Evolutionary conservation across 1,140 invertebrate species (phyloP).

Genomic region (Papilio dardanus): DNA sequence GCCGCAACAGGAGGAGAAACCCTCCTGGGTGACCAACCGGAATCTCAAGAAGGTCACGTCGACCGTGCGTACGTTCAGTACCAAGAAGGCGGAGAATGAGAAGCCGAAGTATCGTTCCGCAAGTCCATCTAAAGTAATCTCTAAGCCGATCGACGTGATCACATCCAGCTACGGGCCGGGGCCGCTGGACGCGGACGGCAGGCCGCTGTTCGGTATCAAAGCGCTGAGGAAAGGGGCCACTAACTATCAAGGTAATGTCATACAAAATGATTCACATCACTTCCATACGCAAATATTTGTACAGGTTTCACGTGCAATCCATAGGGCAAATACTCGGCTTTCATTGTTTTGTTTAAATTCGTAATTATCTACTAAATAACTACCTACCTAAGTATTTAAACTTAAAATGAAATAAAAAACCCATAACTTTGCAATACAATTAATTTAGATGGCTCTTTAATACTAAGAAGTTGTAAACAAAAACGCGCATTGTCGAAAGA

Average conservation of each 20-base stretch:
- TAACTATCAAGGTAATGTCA: conserved; percentile 76
- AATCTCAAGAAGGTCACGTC: conserved; percentile 78
- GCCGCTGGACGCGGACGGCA: conserved; percentile 90
- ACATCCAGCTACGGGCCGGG: conserved; percentile 92
- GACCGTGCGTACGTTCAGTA: conserved; percentile 66
- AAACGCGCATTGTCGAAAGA: conserved; percentile 11
- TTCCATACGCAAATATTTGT: conserved; percentile 46
- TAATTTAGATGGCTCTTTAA: neutral
- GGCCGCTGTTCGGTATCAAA: conserved; percentile 88
- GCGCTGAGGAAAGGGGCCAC: conserved; percentile 86
- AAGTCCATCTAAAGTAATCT: conserved; percentile 71
- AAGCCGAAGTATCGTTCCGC: conserved; percentile 69
- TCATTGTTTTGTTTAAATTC: conserved; percentile 16
- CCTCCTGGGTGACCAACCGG: conserved; percentile 83
- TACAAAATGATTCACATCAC: conserved; percentile 40
- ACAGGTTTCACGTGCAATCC: conserved; percentile 41
- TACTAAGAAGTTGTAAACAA: neutral
- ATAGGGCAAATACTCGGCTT: neutral
- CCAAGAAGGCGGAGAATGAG: conserved; percentile 74
- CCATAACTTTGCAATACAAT: neutral
- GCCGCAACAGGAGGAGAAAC: conserved; percentile 71
- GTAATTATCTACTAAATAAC: neutral
- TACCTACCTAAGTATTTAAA: neutral
- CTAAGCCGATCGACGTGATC: conserved; percentile 84
- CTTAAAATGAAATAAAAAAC: neutral